A percentile compares a stretch with the other conserved stretches of the same genome.
Conservation (phyloP, 2,888 invertebrate species). For the Hymenopus coronatus region DNA sequence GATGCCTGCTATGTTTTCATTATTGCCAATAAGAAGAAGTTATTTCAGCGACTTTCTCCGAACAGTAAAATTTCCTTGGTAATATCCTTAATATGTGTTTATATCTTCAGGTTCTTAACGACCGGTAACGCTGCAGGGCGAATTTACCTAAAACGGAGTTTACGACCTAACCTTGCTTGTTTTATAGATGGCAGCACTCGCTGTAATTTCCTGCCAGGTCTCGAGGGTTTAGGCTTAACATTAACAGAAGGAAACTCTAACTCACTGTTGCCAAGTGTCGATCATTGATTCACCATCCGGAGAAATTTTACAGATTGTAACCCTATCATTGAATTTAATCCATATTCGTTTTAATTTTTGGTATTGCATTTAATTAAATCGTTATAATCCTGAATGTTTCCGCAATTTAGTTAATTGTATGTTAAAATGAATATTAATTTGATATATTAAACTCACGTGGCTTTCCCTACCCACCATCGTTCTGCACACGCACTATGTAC, state of each 20-base stretch:
- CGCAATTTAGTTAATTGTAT: too few relatives aligned
- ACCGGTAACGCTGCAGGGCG: background rate
- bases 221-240: background rate
- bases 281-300: too few relatives aligned
- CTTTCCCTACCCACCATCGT: too few relatives aligned
- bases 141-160: background rate
- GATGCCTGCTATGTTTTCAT: background rate
- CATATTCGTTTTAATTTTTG: too few relatives aligned
- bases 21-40: background rate
- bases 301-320: too few relatives aligned
- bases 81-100: background rate
- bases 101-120: background rate
- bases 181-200: background rate
- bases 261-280: background rate
- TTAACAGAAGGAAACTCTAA: background rate
- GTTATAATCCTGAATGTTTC: too few relatives aligned
- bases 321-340: too few relatives aligned
- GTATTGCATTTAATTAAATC: too few relatives aligned
- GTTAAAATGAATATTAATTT: too few relatives aligned
- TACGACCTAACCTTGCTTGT: background rate
- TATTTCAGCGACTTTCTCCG: background rate
- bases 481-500: too few relatives aligned
- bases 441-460: too few relatives aligned
- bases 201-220: background rate
- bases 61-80: background rate